Conservation (phyloP, 1,140 invertebrate genomes). For the Drosophila suzukii region DNA sequence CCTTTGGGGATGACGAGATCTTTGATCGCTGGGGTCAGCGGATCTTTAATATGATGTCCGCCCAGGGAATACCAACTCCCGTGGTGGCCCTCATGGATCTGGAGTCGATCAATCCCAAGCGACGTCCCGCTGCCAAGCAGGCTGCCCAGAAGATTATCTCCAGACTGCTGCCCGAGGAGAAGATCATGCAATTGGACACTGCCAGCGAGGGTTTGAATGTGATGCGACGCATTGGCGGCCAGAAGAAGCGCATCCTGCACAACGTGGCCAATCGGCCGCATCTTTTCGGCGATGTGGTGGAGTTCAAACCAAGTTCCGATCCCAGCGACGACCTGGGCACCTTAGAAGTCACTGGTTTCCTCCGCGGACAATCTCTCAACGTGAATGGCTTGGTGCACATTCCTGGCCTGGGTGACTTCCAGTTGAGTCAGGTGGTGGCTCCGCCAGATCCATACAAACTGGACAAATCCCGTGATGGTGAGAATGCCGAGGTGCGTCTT, state of each 20-base stretch:
- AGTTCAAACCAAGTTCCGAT: slow-evolving; percentile 87
- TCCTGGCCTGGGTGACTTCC: slow-evolving; percentile 95
- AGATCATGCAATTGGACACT: slow-evolving; percentile 91
- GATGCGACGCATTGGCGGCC: slow-evolving; percentile 91
- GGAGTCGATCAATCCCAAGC: slow-evolving; percentile 89
- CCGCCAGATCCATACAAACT: slow-evolving; percentile 90
- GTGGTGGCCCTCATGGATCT: slow-evolving; percentile 91
- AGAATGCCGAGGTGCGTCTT: slow-evolving; percentile 84
- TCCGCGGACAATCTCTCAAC: slow-evolving; percentile 92
- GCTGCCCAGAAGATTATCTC: slow-evolving; percentile 90
- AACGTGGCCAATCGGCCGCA: slow-evolving; percentile 92
- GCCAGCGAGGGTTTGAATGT: slow-evolving; percentile 91
- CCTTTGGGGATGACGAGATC: slow-evolving; percentile 85
- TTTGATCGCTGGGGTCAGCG: slow-evolving; percentile 92
- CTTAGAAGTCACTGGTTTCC: slow-evolving; percentile 93
- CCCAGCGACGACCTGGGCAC: slow-evolving; percentile 87
- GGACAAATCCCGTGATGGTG: slow-evolving; percentile 85
- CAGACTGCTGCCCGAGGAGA: slow-evolving; percentile 93
- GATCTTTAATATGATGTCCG: slow-evolving; percentile 89
- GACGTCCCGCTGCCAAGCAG: slow-evolving; percentile 90
- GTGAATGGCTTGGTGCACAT: slow-evolving; percentile 96
- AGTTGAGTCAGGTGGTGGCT: slow-evolving; percentile 93
- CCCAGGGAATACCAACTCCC: slow-evolving; percentile 93
- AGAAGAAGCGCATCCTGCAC: slow-evolving; percentile 90
- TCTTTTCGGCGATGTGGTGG: slow-evolving; percentile 91